Evolutionary conservation across 1,140 invertebrate species (phyloP).

Genomic region (Argopecten irradians): DNA sequence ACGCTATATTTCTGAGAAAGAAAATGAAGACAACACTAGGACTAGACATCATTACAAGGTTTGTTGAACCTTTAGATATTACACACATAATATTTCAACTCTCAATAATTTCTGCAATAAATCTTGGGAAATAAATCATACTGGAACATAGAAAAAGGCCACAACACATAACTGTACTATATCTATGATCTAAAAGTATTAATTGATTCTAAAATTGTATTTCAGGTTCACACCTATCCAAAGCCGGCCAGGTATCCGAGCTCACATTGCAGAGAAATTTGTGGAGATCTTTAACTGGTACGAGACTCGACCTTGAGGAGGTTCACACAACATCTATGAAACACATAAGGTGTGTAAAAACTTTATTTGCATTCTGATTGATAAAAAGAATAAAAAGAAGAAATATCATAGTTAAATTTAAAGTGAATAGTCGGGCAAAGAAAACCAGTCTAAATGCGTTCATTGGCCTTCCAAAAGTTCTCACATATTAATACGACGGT

Average conservation of each 20-base stretch:
- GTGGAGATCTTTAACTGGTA: constrained; percentile 76
- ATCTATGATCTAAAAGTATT: not conserved
- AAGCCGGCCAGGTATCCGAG: constrained; percentile 69
- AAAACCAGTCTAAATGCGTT: too few species aligned
- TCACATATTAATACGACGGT: too few species aligned
- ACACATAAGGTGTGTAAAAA: constrained; percentile 74
- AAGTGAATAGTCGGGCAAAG: too few species aligned
- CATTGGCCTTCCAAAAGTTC: too few species aligned
- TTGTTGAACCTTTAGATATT: constrained; percentile 28
- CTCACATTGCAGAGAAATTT: constrained; percentile 74
- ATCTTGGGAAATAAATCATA: too few species aligned
- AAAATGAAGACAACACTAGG: constrained; percentile 75
- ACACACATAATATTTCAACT: too few species aligned
- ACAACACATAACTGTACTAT: too few species aligned
- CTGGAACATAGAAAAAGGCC: too few species aligned
- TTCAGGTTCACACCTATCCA: constrained; percentile 69
- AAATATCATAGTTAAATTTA: too few species aligned
- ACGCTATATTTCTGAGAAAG: constrained; percentile 70
- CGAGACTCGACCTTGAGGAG: constrained; percentile 72
- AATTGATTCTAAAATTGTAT: constrained; percentile 32
- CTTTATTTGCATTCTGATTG: too few species aligned
- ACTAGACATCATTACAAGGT: constrained; percentile 75
- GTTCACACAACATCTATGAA: constrained; percentile 74
- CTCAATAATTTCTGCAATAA: too few species aligned
- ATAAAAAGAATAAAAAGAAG: too few species aligned